Evolutionary conservation across 2,113 vertebrate species (phyloP).

Genomic region (Zosterops pallidus): DNA sequence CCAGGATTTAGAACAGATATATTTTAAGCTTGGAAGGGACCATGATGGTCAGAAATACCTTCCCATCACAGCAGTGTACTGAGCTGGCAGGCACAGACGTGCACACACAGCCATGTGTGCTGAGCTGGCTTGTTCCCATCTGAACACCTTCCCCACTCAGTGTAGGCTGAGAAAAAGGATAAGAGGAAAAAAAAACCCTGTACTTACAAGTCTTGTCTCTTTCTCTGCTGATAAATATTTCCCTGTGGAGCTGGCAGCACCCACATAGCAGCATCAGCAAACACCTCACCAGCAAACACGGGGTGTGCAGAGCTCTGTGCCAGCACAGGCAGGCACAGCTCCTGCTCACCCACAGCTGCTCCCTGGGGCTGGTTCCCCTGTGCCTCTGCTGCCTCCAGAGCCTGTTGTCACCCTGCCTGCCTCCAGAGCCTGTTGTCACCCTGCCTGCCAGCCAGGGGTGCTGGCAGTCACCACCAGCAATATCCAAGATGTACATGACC

Average conservation of each 20-base stretch:
- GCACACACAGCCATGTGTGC: rapidly evolving
- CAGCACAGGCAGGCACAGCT: not conserved
- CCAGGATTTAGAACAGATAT: not conserved
- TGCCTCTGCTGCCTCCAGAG: not conserved
- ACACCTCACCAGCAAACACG: rapidly evolving
- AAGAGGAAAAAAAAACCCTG: not conserved
- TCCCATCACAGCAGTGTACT: rapidly evolving
- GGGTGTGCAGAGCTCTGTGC: not conserved
- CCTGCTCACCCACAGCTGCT: not conserved
- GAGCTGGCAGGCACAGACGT: not conserved
- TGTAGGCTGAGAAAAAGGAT: not conserved
- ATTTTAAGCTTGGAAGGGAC: not conserved
- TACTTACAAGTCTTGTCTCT: not conserved
- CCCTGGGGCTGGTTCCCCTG: not conserved
- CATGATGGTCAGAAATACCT: not conserved
- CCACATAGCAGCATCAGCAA: not conserved
- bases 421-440: not conserved
- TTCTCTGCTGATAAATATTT: not conserved
- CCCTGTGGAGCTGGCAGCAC: not conserved
- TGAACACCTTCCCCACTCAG: not conserved
- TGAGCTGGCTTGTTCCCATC: not conserved
- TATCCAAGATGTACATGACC: too few species aligned
- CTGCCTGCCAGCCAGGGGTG: not conserved
- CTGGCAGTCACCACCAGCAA: not conserved
- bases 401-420: not conserved